These are phyloP conservation scores for Uropetala carovei DNA, from an alignment of 2,888 invertebrate genomes.

Conservation along the genomic window DNA sequence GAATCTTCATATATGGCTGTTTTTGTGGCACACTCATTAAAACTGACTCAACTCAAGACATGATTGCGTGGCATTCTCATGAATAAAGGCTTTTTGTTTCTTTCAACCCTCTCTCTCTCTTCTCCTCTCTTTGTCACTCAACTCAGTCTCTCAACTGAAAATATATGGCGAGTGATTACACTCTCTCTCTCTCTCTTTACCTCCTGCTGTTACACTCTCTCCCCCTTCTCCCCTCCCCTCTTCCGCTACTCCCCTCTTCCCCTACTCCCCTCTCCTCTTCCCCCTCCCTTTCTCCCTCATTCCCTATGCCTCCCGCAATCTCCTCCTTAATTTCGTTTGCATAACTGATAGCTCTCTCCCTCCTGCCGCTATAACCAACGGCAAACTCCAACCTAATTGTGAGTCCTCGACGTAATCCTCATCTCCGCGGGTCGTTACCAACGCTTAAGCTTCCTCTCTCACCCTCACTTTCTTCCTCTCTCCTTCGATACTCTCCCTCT, in stretches of 20 bases:
- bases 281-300: not conserved
- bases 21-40: too few relatives aligned
- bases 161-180: too few relatives aligned
- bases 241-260: not conserved
- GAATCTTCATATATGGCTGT: too few relatives aligned
- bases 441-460: not conserved
- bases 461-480: not conserved
- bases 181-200: not conserved
- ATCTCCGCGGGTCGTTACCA: not conserved
- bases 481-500: not conserved
- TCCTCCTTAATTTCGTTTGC: conserved; percentile 25
- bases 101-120: not conserved
- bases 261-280: not conserved
- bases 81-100: not conserved
- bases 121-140: too few relatives aligned
- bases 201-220: not conserved
- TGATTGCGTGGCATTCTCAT: too few relatives aligned
- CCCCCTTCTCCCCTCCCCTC: not conserved
- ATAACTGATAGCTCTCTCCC: conserved; percentile 14
- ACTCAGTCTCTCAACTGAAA: too few relatives aligned
- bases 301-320: not conserved
- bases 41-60: too few relatives aligned
- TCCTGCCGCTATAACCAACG: not conserved
- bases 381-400: conserved; percentile 13
- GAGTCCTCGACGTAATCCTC: conserved; percentile 3